Conservation (phyloP, 2,888 invertebrate species). For the Sinotaia quadrata region DNA sequence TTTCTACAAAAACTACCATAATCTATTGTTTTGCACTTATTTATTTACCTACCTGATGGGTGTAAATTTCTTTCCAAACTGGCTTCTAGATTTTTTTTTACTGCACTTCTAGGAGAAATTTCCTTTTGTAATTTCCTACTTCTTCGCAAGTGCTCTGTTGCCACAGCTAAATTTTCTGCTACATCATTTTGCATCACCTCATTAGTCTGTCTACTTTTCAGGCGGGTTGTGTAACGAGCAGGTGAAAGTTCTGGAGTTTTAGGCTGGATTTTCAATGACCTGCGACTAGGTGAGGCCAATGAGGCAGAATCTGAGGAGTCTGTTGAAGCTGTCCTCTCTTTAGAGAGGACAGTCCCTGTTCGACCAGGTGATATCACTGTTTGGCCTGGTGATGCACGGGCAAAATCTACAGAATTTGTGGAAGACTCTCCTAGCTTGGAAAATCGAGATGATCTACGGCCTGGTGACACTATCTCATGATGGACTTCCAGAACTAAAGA, state of each 20-base stretch:
- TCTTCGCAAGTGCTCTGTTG: slow-evolving; percentile 19
- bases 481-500: slow-evolving; percentile 10
- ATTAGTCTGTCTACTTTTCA: slow-evolving; percentile 5
- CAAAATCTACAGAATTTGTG: neutral
- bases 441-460: slow-evolving; percentile 27
- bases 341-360: neutral
- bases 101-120: neutral
- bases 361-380: too few species aligned
- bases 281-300: neutral
- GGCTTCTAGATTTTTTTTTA: too few species aligned
- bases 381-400: neutral
- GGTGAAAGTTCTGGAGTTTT: slow-evolving; percentile 13
- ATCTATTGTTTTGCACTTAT: too few species aligned
- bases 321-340: neutral
- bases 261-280: slow-evolving; percentile 2
- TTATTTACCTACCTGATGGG: too few species aligned
- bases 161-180: slow-evolving; percentile 11
- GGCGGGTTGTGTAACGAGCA: neutral
- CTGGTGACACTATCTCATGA: slow-evolving; percentile 33
- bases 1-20: too few species aligned
- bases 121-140: slow-evolving; percentile 13
- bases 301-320: slow-evolving; percentile 4
- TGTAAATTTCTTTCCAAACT: too few species aligned
- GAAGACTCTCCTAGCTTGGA: slow-evolving; percentile 16
- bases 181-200: neutral